Percentiles rank a stretch among this genome's conserved stretches.
Conservation (phyloP, 2,797 vertebrate genomes). For the Catamblyrhynchus diadema region DNA sequence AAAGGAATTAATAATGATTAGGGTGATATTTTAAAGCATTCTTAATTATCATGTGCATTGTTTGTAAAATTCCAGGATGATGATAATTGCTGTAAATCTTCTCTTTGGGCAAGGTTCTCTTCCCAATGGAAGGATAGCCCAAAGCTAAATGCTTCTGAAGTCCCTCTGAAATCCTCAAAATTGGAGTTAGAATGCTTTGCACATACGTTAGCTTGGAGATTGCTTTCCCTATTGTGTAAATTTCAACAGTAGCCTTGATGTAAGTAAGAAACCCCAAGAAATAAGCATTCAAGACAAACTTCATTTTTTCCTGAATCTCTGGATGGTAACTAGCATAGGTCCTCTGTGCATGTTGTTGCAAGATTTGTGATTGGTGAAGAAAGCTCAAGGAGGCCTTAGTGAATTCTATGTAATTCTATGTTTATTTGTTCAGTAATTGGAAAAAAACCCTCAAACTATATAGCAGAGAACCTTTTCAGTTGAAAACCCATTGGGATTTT, state of each 20-base stretch:
- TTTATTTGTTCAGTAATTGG: background rate
- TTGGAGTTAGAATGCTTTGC: background rate
- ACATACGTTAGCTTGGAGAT: background rate
- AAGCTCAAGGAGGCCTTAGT: background rate
- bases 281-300: background rate
- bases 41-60: constrained; percentile 21
- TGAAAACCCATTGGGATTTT: background rate
- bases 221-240: background rate
- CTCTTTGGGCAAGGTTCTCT: background rate
- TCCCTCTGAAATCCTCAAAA: background rate
- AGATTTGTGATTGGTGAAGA: background rate
- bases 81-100: background rate
- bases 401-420: background rate
- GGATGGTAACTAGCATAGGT: background rate
- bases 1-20: constrained; percentile 55
- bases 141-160: background rate
- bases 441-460: background rate
- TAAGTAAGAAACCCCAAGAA: background rate
- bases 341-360: background rate
- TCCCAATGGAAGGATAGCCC: background rate
- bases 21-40: background rate
- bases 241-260: background rate
- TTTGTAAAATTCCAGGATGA: constrained; percentile 26
- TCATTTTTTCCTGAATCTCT: background rate
- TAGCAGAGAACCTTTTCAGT: background rate